Conservation (phyloP, 2,888 invertebrate species). For the Acrobasis suavella region DNA sequence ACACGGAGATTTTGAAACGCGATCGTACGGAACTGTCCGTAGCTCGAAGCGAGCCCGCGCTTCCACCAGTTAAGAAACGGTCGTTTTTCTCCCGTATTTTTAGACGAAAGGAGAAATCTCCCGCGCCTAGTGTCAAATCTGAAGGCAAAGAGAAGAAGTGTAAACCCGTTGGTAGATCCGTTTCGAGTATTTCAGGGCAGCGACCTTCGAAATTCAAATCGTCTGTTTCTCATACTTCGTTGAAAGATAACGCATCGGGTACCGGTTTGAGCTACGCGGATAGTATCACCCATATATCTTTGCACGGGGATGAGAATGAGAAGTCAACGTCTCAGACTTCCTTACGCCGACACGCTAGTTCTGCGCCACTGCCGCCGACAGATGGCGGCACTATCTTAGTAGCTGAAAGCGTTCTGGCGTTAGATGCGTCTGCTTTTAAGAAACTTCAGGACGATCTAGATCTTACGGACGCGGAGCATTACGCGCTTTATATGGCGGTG, state of each 20-base stretch:
- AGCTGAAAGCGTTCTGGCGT: conserved; percentile 77
- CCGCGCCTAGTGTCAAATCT: conserved; percentile 69
- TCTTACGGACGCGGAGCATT: conserved; percentile 93
- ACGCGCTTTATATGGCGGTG: conserved; percentile 92
- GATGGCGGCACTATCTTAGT: conserved; percentile 83
- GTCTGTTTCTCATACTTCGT: conserved; percentile 66
- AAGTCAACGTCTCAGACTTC: conserved; percentile 62
- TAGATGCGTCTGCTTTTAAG: conserved; percentile 67
- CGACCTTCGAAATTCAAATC: conserved; percentile 77
- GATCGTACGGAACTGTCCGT: conserved; percentile 49
- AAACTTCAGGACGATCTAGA: conserved; percentile 83
- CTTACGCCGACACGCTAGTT: conserved; percentile 50
- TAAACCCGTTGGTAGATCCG: conserved; percentile 82
- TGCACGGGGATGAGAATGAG: conserved; percentile 82
- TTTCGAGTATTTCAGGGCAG: conserved; percentile 83
- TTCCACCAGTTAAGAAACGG: conserved; percentile 73
- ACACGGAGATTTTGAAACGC: conserved; percentile 41
- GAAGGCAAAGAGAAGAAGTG: conserved; percentile 56
- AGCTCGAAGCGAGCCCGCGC: conserved; percentile 67
- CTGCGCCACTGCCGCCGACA: conserved; percentile 71
- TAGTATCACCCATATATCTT: conserved; percentile 85
- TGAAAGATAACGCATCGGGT: conserved; percentile 68
- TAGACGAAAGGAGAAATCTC: conserved; percentile 69
- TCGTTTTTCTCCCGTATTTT: conserved; percentile 76
- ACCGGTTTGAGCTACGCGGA: conserved; percentile 77